Conservation (phyloP, 2,113 vertebrate genomes). For the Rhea americana region DNA sequence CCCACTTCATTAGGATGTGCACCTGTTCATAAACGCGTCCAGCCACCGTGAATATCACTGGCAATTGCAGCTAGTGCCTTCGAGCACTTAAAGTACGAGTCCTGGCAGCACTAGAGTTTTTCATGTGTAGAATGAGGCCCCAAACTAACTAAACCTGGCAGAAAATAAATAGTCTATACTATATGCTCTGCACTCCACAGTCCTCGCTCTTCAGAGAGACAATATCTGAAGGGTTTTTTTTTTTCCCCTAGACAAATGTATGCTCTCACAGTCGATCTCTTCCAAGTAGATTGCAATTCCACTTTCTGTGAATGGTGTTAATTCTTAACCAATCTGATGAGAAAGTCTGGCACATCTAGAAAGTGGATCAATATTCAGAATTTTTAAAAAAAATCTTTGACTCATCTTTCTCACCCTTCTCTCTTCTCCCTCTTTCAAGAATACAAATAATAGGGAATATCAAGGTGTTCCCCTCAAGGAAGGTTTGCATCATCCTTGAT, state of each 20-base stretch:
- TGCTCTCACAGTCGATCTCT: not conserved
- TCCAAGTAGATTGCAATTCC: not conserved
- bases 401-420: too few relatives aligned
- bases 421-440: not conserved
- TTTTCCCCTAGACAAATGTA: rapidly evolving
- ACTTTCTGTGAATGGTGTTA: not conserved
- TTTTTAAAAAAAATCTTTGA: not conserved
- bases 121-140: not conserved
- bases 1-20: not conserved
- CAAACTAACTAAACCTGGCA: not conserved
- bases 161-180: not conserved
- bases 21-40: rapidly evolving
- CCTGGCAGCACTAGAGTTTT: not conserved
- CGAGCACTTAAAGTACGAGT: not conserved
- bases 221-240: not conserved
- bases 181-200: not conserved
- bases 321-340: not conserved
- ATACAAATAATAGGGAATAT: not conserved
- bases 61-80: not conserved
- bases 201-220: not conserved
- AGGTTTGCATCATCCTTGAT: not conserved
- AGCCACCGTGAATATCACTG: not conserved
- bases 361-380: not conserved
- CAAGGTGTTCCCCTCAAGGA: not conserved
- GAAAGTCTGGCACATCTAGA: not conserved